These are phyloP conservation scores for Paradoxurus hermaphroditus DNA, from an alignment of 2,113 vertebrate genomes.

Conservation along the genomic window DNA sequence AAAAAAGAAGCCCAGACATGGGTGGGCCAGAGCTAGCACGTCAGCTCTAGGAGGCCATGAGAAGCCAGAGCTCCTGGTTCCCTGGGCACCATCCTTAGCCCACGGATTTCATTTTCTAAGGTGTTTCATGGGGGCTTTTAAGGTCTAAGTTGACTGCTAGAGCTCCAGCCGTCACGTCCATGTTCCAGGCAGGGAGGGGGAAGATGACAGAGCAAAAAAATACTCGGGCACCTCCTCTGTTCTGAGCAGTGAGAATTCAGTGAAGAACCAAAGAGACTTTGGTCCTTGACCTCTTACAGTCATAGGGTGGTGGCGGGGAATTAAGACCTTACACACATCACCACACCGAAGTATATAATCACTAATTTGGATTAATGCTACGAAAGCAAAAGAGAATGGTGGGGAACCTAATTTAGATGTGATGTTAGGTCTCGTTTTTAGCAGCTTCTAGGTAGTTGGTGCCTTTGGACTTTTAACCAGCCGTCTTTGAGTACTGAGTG, in stretches of 20 bases:
- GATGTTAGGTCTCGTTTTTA: not conserved
- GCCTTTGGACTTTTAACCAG: not conserved
- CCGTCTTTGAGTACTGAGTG: not conserved
- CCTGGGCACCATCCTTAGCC: not conserved
- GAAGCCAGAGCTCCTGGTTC: not conserved
- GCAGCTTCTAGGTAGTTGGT: not conserved
- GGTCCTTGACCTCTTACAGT: not conserved
- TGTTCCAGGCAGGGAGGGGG: not conserved
- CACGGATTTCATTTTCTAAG: not conserved
- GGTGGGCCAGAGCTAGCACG: not conserved
- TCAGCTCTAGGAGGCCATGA: not conserved
- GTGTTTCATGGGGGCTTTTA: not conserved
- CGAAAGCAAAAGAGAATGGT: slow-evolving; percentile 3
- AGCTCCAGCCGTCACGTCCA: not conserved
- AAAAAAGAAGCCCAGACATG: not conserved
- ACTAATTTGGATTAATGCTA: not conserved
- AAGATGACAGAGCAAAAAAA: not conserved
- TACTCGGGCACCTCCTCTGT: not conserved
- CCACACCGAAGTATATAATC: not conserved
- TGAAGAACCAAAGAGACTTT: not conserved
- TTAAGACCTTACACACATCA: not conserved
- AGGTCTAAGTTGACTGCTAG: not conserved
- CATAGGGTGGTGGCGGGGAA: not conserved
- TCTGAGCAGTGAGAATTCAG: not conserved
- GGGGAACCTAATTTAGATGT: not conserved